These are phyloP conservation scores for Trimorus sp. DNA, from an alignment of 2,888 invertebrate species.

Conservation along the genomic window DNA sequence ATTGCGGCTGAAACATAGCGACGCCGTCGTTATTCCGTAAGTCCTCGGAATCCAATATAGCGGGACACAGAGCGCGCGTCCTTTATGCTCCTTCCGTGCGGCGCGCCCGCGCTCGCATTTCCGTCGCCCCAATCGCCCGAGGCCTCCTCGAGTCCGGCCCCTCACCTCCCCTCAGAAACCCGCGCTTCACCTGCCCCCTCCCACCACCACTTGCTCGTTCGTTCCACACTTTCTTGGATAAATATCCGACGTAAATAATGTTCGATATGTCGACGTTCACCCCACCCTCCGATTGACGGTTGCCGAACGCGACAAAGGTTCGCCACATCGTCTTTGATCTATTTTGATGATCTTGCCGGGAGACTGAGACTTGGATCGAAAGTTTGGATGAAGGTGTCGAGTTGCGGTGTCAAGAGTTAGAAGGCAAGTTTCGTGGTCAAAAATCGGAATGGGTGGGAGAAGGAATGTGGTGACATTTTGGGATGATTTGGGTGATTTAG, in stretches of 20 bases:
- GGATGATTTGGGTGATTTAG: too few species aligned
- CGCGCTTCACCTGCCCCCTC: too few species aligned
- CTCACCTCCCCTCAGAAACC: background rate
- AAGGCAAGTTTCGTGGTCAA: background rate
- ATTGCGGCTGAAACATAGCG: conserved; percentile 12
- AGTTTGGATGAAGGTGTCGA: conserved; percentile 35
- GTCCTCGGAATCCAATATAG: conserved; percentile 38
- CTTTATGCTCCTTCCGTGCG: conserved; percentile 23
- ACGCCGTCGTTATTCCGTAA: conserved; percentile 18
- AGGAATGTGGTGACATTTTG: background rate
- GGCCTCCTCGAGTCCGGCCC: conserved; percentile 1
- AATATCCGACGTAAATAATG: conserved; percentile 53
- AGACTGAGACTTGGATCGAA: conserved; percentile 31
- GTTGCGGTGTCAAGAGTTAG: background rate
- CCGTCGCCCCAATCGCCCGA: conserved; percentile 35
- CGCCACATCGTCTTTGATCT: conserved; percentile 30
- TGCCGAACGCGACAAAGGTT: conserved; percentile 30
- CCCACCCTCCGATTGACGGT: background rate
- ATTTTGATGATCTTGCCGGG: conserved; percentile 34
- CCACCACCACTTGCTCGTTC: background rate
- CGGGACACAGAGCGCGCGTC: conserved; percentile 19
- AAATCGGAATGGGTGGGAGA: background rate
- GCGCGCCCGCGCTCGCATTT: conserved; percentile 36
- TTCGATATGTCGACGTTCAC: conserved; percentile 49
- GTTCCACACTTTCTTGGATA: conserved; percentile 26